Evolutionary conservation across 2,888 invertebrate species (phyloP), one percentile per base, ranked within the genome.

Genomic region (Cheilosia urbana): DNA sequence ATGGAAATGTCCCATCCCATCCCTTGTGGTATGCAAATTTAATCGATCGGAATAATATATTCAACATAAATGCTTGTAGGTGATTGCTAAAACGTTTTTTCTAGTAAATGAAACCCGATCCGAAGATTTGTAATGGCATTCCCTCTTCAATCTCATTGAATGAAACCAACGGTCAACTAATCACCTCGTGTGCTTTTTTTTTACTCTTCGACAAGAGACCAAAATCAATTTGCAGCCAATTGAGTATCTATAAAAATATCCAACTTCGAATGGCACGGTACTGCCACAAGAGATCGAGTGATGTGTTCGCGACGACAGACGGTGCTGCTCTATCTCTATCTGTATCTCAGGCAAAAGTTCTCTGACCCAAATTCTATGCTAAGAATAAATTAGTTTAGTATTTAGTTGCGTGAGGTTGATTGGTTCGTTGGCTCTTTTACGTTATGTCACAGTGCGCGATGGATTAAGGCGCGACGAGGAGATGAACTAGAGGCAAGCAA

Each of bases 291-390:
- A 49, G 15, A 72, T 2, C 17, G 47, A 47, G 17, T 53, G 40
- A 6, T 72, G 34, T 79, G 27, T 65, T 11, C 45, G 7, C 40
- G 47, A 27, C 34, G 42, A 21, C 6, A 27, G 24, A 58, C 24
- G 63, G 71, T 24, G 65, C n/a, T 57, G 45, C 60, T 82, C 60
- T 82, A 63, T 79, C 57, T 83, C 19, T 51, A n/a, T 21, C 49
- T 21, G 17, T 55, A 60, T 63, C 45, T 30, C 69, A 84, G 75
- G 84, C 80, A 71, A 80, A 84, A 75, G 80, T 80, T 71, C 55
- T 84, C 80, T 84, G 84, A 84, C 84, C 84, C 75, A 84, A 79
- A 84, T 84, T 84, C 84, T 71, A 60, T 71, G 84, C 84, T 84
- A 84, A 84, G 84, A 84, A 84, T 84, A 84, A 84, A 84, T 84